Evolutionary conservation across 2,888 invertebrate genomes (phyloP).

Genomic region (Helleia helle): DNA sequence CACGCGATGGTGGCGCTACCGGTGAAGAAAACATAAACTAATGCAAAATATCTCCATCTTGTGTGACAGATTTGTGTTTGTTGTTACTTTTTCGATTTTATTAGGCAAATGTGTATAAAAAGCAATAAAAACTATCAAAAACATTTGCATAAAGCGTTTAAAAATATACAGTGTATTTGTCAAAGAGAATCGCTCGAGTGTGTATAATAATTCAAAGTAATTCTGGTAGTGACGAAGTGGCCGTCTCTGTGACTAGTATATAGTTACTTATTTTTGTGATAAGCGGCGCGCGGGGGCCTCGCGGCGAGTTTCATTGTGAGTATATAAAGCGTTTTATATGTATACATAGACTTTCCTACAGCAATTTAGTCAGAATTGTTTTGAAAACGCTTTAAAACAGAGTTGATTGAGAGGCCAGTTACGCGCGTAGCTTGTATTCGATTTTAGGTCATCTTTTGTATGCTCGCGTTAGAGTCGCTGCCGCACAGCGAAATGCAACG

Average conservation of each 20-base stretch:
- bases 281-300: slow-evolving; percentile 68
- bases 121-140: slow-evolving; percentile 39
- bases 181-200: slow-evolving; percentile 28
- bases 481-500: slow-evolving; percentile 65
- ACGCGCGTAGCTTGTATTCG: slow-evolving; percentile 55
- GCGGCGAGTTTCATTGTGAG: slow-evolving; percentile 63
- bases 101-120: slow-evolving; percentile 46
- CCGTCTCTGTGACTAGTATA: slow-evolving; percentile 66
- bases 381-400: slow-evolving; percentile 55
- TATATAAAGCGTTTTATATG: slow-evolving; percentile 43
- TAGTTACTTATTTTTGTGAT: slow-evolving; percentile 75
- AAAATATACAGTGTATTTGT: slow-evolving; percentile 28
- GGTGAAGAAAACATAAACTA: slow-evolving; percentile 62
- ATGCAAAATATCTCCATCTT: slow-evolving; percentile 77
- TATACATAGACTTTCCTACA: slow-evolving; percentile 35
- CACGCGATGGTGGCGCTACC: slow-evolving; percentile 52
- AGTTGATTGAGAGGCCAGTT: slow-evolving; percentile 36
- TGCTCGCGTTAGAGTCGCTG: slow-evolving; percentile 57
- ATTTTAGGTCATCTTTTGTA: slow-evolving; percentile 74
- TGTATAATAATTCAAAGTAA: slow-evolving; percentile 37
- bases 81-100: slow-evolving; percentile 65
- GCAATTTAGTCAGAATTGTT: slow-evolving; percentile 50
- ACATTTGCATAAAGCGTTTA: slow-evolving; percentile 29
- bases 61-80: slow-evolving; percentile 78
- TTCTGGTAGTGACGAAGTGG: slow-evolving; percentile 65